Evolutionary conservation across 2,113 vertebrate genomes (phyloP).

Genomic region (Scopus umbretta): DNA sequence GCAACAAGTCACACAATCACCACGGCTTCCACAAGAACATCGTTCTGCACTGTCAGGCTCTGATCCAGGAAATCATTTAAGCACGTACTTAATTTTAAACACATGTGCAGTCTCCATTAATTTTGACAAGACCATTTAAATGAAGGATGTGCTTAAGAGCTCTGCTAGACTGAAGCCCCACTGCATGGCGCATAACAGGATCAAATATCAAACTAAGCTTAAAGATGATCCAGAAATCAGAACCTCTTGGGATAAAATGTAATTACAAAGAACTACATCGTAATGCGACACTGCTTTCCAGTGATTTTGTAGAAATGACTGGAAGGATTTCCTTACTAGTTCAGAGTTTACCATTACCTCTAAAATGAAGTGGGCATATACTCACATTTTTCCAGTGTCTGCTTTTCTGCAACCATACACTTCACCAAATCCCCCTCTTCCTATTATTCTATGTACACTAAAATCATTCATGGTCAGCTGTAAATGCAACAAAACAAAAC

Average conservation of each 20-base stretch:
- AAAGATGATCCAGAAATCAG: background rate
- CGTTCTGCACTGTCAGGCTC: background rate
- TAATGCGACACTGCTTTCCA: background rate
- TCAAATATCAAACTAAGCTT: background rate
- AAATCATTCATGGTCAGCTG: slow-evolving; percentile 99
- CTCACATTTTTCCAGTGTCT: slow-evolving; percentile 99
- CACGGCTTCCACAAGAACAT: rapidly evolving
- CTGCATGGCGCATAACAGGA: background rate
- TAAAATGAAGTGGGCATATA: background rate
- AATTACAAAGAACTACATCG: background rate
- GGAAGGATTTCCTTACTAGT: background rate
- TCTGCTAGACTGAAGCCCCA: background rate
- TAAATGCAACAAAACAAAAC: background rate
- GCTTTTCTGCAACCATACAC: slow-evolving; percentile 98
- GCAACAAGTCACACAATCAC: background rate
- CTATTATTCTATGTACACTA: slow-evolving; percentile 98
- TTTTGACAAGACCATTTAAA: background rate
- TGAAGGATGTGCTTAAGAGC: background rate
- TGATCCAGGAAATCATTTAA: background rate
- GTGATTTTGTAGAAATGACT: background rate
- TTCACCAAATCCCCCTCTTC: slow-evolving; percentile 94
- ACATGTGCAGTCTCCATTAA: background rate
- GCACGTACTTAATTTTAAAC: background rate
- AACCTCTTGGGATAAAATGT: background rate
- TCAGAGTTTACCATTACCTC: background rate